Conservation (phyloP, 2,888 invertebrate genomes). For the Cheilosia impressa region DNA sequence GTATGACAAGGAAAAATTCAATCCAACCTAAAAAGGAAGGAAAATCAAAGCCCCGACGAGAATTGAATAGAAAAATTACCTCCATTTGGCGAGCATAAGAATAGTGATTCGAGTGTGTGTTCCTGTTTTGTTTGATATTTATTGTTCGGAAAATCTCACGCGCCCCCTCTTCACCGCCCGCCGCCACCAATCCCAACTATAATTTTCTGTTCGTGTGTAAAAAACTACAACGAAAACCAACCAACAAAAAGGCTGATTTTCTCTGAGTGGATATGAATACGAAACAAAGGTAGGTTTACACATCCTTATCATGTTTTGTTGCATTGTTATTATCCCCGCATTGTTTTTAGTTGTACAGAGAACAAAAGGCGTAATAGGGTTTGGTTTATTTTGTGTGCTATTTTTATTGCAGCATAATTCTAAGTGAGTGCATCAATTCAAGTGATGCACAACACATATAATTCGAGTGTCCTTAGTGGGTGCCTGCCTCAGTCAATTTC, state of each 20-base stretch:
- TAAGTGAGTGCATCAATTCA: conserved; percentile 22
- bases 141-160: conserved; percentile 70
- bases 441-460: neutral
- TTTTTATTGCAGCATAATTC: conserved; percentile 33
- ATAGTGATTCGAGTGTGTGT: conserved; percentile 67
- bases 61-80: conserved; percentile 58
- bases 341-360: conserved; percentile 17
- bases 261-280: conserved; percentile 75
- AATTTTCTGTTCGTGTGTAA: conserved; percentile 49
- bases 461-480: too few species aligned
- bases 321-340: conserved; percentile 30
- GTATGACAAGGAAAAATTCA: conserved; percentile 45
- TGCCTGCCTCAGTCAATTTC: neutral
- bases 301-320: conserved; percentile 10
- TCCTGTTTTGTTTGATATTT: conserved; percentile 72
- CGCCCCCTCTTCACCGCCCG: conserved; percentile 7
- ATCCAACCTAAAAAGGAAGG: conserved; percentile 40
- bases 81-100: conserved; percentile 50
- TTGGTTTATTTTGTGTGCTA: conserved; percentile 25
- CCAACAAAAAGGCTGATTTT: conserved; percentile 72
- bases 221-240: conserved; percentile 40
- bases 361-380: conserved; percentile 54
- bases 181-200: conserved; percentile 11
- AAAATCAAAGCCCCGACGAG: conserved; percentile 36
- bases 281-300: conserved; percentile 74